A percentile compares a stretch with the other conserved stretches of the same genome.
These are phyloP conservation scores for Thoracochromis brauschi DNA, from an alignment of 2,113 vertebrate genomes.

Conservation along the genomic window DNA sequence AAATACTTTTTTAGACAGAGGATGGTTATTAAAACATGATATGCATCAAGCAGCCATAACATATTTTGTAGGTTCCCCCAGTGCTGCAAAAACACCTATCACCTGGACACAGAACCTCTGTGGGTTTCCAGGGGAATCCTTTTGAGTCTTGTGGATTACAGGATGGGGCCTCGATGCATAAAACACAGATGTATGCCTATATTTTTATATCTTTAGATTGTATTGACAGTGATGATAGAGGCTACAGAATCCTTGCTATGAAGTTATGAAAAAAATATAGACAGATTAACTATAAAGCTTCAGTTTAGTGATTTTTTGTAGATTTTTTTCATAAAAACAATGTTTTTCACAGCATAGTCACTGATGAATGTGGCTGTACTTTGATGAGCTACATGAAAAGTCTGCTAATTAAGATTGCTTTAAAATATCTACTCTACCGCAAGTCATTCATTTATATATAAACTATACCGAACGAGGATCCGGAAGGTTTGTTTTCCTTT, in stretches of 20 bases:
- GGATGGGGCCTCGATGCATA: neutral
- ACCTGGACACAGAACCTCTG: neutral
- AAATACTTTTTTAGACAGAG: neutral
- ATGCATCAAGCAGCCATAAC: neutral
- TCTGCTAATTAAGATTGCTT: neutral
- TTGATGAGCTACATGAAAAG: neutral
- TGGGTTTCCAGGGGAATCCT: neutral
- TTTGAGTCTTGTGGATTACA: neutral
- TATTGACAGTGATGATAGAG: neutral
- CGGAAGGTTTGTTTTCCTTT: neutral
- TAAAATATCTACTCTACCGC: neutral
- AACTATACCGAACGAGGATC: neutral
- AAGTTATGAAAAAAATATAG: neutral
- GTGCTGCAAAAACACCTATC: neutral
- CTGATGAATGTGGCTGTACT: neutral
- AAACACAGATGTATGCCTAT: neutral
- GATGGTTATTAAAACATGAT: neutral
- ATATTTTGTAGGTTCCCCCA: neutral
- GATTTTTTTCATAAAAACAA: neutral
- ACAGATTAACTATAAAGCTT: fast-evolving
- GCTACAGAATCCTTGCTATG: neutral
- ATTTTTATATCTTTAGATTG: neutral
- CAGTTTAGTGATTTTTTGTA: neutral
- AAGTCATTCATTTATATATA: neutral
- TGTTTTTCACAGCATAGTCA: neutral